Evolutionary conservation across 2,113 vertebrate species (phyloP).

Genomic region (Marmota monax): DNA sequence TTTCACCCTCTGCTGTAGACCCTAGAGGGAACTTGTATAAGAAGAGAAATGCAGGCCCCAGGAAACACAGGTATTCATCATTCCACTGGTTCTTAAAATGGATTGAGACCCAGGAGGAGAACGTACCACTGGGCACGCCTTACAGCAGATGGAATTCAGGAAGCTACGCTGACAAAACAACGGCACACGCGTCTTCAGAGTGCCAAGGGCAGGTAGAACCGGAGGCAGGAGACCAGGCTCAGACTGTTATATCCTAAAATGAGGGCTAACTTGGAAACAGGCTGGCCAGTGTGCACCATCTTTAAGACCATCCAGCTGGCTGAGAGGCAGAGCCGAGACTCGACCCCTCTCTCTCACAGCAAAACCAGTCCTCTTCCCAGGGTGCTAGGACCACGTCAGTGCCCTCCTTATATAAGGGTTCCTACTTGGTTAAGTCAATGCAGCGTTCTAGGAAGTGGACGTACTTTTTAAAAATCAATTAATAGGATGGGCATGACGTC

Average conservation of each 20-base stretch:
- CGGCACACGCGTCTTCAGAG: neutral
- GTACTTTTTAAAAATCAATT: constrained; percentile 16
- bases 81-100: neutral
- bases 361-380: neutral
- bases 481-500: neutral
- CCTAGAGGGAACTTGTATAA: neutral
- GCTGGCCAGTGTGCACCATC: neutral
- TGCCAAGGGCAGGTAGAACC: neutral
- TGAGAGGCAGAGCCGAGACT: neutral
- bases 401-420: neutral
- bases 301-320: neutral
- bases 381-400: neutral
- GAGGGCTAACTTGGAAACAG: neutral
- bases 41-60: neutral
- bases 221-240: constrained; percentile 1
- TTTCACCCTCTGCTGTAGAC: constrained; percentile 40
- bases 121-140: neutral
- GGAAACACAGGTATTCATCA: neutral
- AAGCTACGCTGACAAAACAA: neutral
- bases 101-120: neutral
- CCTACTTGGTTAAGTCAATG: neutral
- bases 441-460: neutral
- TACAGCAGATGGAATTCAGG: neutral
- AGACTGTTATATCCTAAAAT: neutral
- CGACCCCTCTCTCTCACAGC: neutral